Conservation (phyloP, 2,888 invertebrate species). For the Rhodophaea formosa region DNA sequence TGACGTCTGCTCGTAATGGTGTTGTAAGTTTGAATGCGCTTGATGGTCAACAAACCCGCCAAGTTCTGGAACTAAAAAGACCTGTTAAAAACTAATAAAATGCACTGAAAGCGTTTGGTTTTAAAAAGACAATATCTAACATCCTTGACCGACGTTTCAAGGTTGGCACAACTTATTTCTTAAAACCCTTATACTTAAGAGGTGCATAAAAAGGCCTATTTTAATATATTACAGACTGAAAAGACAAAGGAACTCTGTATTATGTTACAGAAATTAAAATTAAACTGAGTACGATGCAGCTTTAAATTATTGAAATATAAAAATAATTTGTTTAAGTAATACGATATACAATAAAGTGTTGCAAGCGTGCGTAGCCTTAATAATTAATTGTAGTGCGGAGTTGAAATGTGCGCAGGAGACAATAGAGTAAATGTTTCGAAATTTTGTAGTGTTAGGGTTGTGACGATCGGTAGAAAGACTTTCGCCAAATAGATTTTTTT, state of each 20-base stretch:
- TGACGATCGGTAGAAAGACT: conserved; percentile 2
- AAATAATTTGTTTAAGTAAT: neutral
- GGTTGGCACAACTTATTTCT: no score
- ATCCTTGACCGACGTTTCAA: no score
- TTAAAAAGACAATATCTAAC: no score
- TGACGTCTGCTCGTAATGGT: no score
- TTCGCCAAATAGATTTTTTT: no score
- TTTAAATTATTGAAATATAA: neutral
- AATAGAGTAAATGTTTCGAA: conserved; percentile 14
- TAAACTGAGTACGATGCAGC: neutral
- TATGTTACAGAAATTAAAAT: neutral
- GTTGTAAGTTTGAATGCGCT: no score
- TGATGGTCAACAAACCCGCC: no score
- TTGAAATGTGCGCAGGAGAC: conserved; percentile 17
- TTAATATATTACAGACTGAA: neutral
- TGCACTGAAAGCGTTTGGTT: no score
- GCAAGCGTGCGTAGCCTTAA: conserved; percentile 8
- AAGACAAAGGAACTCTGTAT: neutral
- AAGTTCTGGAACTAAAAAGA: no score
- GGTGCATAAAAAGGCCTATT: neutral
- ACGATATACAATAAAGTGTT: conserved; percentile 2
- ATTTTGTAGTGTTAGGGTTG: conserved; percentile 11
- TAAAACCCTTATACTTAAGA: no score
- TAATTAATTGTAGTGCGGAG: conserved; percentile 14
- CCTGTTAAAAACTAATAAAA: no score